phyloP scores from a whole-genome alignment of 2,888 invertebrate species.

The Odontomyia ornata region DNA sequence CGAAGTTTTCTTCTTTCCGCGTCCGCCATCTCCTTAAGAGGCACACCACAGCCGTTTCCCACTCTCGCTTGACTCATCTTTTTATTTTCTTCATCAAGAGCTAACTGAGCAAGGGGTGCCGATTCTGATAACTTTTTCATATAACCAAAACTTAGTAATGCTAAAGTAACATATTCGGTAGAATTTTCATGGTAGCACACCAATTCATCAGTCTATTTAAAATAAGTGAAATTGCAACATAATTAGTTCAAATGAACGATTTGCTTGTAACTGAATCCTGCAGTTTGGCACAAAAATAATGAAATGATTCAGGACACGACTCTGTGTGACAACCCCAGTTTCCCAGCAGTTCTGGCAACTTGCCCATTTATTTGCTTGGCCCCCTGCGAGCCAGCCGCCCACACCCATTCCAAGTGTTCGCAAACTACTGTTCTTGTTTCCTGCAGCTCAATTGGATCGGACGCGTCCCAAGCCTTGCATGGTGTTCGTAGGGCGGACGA shows the following conservation, averaged over 20 bases:
- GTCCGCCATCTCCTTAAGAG: neutral
- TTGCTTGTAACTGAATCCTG: too few relatives aligned
- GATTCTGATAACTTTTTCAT: too few relatives aligned
- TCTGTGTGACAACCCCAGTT: neutral
- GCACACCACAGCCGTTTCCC: neutral
- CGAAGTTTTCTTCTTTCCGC: neutral
- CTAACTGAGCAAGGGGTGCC: neutral
- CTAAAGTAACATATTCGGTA: too few relatives aligned
- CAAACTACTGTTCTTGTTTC: neutral
- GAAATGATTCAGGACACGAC: too few relatives aligned
- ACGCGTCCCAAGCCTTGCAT: neutral
- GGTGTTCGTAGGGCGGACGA: conserved; percentile 24
- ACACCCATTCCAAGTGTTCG: neutral
- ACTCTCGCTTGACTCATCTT: neutral
- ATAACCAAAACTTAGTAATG: too few relatives aligned
- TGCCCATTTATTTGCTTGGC: neutral
- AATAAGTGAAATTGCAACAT: too few relatives aligned
- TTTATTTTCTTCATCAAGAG: neutral
- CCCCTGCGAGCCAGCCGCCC: neutral
- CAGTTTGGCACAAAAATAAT: too few relatives aligned
- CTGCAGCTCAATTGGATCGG: neutral
- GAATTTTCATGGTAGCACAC: too few relatives aligned
- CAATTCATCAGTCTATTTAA: too few relatives aligned
- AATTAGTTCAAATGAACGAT: too few relatives aligned
- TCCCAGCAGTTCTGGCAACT: conserved; percentile 2